Evolutionary conservation across 2,113 vertebrate species (phyloP).

Genomic region (Eulemur macaco): DNA sequence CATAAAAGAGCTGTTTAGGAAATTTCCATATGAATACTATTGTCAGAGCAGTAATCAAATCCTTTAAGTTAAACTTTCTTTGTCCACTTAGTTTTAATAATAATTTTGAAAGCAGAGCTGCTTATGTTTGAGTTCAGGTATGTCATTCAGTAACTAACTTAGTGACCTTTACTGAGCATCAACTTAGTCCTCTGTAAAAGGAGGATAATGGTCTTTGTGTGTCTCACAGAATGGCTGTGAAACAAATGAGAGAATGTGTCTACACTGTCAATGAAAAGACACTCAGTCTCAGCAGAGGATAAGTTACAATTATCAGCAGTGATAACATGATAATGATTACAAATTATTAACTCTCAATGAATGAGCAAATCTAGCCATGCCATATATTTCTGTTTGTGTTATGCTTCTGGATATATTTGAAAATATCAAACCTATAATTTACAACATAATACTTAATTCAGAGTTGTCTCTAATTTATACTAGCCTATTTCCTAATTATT

Average conservation of each 20-base stretch:
- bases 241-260: not conserved
- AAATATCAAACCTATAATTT: constrained; percentile 2
- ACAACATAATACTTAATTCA: not conserved
- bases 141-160: not conserved
- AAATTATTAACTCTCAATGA: not conserved
- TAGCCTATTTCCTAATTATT: not conserved
- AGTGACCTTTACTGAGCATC: not conserved
- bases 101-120: not conserved
- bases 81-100: not conserved
- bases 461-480: not conserved
- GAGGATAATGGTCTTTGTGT: too few species aligned
- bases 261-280: not conserved
- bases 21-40: not conserved
- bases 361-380: not conserved
- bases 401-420: not conserved
- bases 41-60: not conserved
- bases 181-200: not conserved
- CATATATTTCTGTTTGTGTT: not conserved
- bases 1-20: not conserved
- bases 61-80: not conserved
- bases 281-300: not conserved
- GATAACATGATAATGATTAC: not conserved
- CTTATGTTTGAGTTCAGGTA: not conserved
- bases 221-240: accelerated
- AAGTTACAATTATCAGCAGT: not conserved